phyloP scores from a whole-genome alignment of 1,140 invertebrate genomes.

The Drosophila persimilis region DNA sequence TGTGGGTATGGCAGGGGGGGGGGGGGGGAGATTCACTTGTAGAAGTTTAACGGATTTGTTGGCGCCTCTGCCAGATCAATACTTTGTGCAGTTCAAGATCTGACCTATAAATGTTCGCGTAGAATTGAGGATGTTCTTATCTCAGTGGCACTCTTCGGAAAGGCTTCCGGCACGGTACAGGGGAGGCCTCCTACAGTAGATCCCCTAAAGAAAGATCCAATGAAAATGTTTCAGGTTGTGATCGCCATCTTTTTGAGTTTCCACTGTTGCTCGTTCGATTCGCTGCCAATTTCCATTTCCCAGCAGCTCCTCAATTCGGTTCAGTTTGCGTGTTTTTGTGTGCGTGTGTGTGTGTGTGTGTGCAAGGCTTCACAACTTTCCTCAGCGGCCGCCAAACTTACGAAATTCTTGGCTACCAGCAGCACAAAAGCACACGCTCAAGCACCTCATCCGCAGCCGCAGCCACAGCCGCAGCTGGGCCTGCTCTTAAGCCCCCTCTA shows the following conservation, averaged over 20 bases:
- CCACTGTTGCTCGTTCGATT: conserved; percentile 39
- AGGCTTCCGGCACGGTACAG: conserved; percentile 10
- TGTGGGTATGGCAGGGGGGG: too few species aligned
- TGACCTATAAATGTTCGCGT: conserved; percentile 35
- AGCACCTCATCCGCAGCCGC: conserved; percentile 54
- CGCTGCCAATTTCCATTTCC: conserved; percentile 44
- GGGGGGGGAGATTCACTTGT: not conserved
- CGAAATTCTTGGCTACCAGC: conserved; percentile 70
- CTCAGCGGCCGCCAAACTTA: conserved; percentile 60
- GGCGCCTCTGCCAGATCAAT: conserved; percentile 18
- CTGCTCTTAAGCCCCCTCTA: conserved; percentile 39
- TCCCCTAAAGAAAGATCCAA: conserved; percentile 14
- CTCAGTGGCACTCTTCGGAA: conserved; percentile 11
- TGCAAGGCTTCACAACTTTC: conserved; percentile 65
- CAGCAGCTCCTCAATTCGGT: conserved; percentile 39
- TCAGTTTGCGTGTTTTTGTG: conserved; percentile 19
- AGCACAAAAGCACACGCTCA: conserved; percentile 43
- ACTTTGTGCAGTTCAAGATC: conserved; percentile 27
- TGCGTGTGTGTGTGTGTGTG: conserved; percentile 20
- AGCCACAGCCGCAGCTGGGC: conserved; percentile 29
- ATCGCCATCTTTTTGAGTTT: conserved; percentile 4
- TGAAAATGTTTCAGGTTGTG: too few species aligned
- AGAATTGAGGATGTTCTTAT: conserved; percentile 22
- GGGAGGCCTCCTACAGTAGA: conserved; percentile 2
- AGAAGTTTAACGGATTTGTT: not conserved